phyloP scores from a whole-genome alignment of 2,113 vertebrate genomes.

The Centropus bengalensis region DNA sequence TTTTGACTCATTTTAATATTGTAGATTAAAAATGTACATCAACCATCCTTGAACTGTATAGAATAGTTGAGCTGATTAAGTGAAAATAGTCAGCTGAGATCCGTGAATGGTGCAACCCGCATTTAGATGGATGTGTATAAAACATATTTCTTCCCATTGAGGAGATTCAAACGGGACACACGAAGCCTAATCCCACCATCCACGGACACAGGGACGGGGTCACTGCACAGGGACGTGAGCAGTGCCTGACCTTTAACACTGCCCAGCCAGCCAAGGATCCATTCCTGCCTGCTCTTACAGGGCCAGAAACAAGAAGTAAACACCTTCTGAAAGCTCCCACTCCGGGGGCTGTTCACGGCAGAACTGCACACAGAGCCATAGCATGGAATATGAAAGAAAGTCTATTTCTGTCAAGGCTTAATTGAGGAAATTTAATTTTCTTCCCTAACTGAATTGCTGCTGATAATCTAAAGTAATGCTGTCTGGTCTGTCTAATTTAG shows the following conservation, averaged over 20 bases:
- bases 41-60: neutral
- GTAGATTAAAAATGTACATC: neutral
- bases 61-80: neutral
- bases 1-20: neutral
- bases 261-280: neutral
- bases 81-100: neutral
- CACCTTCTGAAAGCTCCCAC: neutral
- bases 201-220: neutral
- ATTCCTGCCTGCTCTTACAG: neutral
- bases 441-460: constrained; percentile 46
- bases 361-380: neutral
- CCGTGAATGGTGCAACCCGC: neutral
- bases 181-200: accelerated
- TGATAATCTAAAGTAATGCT: constrained; percentile 60
- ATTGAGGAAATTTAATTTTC: constrained; percentile 69
- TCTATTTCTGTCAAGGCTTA: constrained; percentile 38
- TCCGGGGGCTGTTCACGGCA: neutral
- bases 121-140: neutral
- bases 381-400: neutral
- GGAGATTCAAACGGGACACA: neutral
- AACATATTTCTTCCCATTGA: neutral
- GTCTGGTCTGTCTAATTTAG: constrained; percentile 46
- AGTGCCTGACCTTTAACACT: neutral
- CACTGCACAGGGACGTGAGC: too few relatives aligned
- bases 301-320: neutral